Evolutionary conservation across 2,113 vertebrate genomes (phyloP).

Genomic region (Etheostoma spectabile): DNA sequence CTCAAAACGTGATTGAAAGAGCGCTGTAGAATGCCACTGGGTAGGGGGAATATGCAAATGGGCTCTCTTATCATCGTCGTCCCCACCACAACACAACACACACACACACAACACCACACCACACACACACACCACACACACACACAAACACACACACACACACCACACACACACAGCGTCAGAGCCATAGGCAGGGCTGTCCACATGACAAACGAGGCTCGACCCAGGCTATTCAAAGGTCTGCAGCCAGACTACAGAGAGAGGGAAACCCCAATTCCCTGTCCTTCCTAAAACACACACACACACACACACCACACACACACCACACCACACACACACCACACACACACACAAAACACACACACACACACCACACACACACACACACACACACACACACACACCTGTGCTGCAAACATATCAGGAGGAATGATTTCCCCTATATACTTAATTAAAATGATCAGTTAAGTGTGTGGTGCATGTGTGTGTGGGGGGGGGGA

Average conservation of each 20-base stretch:
- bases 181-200: constrained; percentile 49
- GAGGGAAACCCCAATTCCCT: constrained; percentile 69
- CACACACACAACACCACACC: too few species aligned
- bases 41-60: constrained; percentile 54
- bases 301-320: background rate
- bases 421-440: constrained; percentile 7
- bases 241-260: constrained; percentile 45
- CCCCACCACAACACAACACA: too few species aligned
- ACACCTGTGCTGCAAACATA: constrained; percentile 2
- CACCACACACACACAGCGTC: constrained; percentile 13
- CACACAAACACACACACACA: background rate
- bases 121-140: background rate
- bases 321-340: too few species aligned
- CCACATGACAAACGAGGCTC: constrained; percentile 69
- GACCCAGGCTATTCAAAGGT: constrained; percentile 54
- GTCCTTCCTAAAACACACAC: background rate
- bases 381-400: background rate
- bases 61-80: background rate
- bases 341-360: too few species aligned
- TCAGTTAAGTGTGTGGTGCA: background rate
- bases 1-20: constrained; percentile 52
- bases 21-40: constrained; percentile 27
- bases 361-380: too few species aligned
- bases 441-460: constrained; percentile 8
- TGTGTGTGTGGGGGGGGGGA: too few species aligned